A percentile compares a stretch with the other conserved stretches of the same genome.
These are phyloP conservation scores for Pseudoips prasinana DNA, from an alignment of 2,888 invertebrate genomes.

Conservation along the genomic window DNA sequence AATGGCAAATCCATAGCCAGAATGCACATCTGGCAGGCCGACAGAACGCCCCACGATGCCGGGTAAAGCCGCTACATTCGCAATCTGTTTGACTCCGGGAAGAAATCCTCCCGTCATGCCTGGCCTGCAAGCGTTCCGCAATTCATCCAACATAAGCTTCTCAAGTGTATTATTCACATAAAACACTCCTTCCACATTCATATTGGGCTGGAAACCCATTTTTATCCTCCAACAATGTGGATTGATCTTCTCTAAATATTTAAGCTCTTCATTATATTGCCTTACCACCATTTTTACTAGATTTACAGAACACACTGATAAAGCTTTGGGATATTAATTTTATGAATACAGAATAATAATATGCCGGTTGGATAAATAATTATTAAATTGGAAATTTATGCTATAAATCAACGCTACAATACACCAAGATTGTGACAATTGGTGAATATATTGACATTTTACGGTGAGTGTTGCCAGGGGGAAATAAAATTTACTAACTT, in stretches of 20 bases:
- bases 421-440: too few relatives aligned
- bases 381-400: too few relatives aligned
- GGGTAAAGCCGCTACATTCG: slow-evolving; percentile 98
- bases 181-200: slow-evolving; percentile 99
- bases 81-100: slow-evolving; percentile 99
- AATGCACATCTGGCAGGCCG: slow-evolving; percentile 98
- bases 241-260: slow-evolving; percentile 94
- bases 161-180: slow-evolving; percentile 97
- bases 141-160: slow-evolving; percentile 97
- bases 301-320: too few relatives aligned
- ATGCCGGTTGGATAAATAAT: too few relatives aligned
- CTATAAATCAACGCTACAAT: too few relatives aligned
- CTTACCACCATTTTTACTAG: slow-evolving; percentile 89
- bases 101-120: slow-evolving; percentile 97
- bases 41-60: slow-evolving; percentile 97
- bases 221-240: slow-evolving; percentile 96
- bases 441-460: too few relatives aligned
- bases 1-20: slow-evolving; percentile 99
- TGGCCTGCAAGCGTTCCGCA: slow-evolving; percentile 93
- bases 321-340: too few relatives aligned
- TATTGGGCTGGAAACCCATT: slow-evolving; percentile 99
- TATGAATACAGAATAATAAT: too few relatives aligned
- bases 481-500: too few relatives aligned
- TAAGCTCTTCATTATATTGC: slow-evolving; percentile 95
- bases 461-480: too few relatives aligned